A percentile compares a stretch with the other conserved stretches of the same genome.
Conservation (phyloP, 2,888 invertebrate genomes). For the Cryptocephalus moraei region DNA sequence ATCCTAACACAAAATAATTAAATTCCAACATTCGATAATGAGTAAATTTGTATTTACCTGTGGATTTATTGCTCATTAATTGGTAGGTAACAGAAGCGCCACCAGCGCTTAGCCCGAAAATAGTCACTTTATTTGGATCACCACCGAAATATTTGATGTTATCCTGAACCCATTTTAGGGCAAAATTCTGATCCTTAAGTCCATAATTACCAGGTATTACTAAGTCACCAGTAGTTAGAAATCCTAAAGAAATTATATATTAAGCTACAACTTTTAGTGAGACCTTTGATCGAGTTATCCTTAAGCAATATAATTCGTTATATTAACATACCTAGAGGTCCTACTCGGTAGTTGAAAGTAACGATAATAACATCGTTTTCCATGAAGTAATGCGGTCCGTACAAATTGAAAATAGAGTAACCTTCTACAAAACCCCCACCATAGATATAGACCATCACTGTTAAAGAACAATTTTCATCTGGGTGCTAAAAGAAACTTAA, state of each 20-base stretch:
- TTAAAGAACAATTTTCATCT: constrained; percentile 15
- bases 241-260: constrained; percentile 9
- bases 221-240: constrained; percentile 19
- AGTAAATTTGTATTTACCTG: constrained; percentile 8
- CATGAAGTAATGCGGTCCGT: constrained; percentile 30
- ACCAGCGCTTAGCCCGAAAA: constrained; percentile 22
- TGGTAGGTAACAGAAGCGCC: constrained; percentile 17
- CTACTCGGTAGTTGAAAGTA: constrained; percentile 20
- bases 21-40: background rate
- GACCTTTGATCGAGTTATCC: background rate
- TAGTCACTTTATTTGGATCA: constrained; percentile 18
- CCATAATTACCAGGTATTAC: constrained; percentile 21
- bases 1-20: constrained; percentile 8
- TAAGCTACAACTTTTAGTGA: background rate
- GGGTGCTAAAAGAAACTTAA: constrained; percentile 8
- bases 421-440: constrained; percentile 35
- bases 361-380: constrained; percentile 25
- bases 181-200: constrained; percentile 21
- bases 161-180: constrained; percentile 18
- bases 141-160: constrained; percentile 22
- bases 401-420: constrained; percentile 16
- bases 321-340: constrained; percentile 17
- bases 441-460: constrained; percentile 35
- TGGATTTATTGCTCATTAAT: constrained; percentile 12
- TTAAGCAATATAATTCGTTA: background rate